Conservation (phyloP, 2,888 invertebrate genomes). For the Nemoura dubitans region DNA sequence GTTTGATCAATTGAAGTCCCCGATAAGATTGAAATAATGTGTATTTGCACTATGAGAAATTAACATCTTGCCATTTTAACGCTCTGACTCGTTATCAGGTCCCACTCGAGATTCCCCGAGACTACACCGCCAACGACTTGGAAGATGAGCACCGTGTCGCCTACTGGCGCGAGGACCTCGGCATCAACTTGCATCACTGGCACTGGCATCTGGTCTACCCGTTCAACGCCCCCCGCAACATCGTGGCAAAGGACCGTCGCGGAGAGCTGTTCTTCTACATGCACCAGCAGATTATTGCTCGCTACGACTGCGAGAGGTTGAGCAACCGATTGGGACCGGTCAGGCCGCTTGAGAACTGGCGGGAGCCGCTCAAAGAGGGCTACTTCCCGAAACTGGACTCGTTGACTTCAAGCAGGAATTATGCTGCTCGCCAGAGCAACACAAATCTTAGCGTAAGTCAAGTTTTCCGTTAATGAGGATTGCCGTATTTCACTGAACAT, state of each 20-base stretch:
- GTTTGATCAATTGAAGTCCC: too few relatives aligned
- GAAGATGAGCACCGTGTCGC: slow-evolving; percentile 83
- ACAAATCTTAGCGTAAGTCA: slow-evolving; percentile 49
- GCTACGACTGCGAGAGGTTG: slow-evolving; percentile 61
- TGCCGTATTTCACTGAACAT: not conserved
- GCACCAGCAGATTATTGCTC: slow-evolving; percentile 76
- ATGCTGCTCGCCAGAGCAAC: slow-evolving; percentile 53
- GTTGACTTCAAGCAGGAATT: slow-evolving; percentile 58
- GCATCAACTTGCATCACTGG: slow-evolving; percentile 89
- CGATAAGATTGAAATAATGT: too few relatives aligned
- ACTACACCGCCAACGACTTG: slow-evolving; percentile 77
- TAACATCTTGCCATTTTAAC: not conserved
- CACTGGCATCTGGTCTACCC: slow-evolving; percentile 90
- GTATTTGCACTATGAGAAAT: too few relatives aligned
- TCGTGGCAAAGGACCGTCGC: slow-evolving; percentile 78
- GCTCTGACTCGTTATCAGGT: slow-evolving; percentile 60
- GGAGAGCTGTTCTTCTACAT: slow-evolving; percentile 84
- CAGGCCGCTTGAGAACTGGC: slow-evolving; percentile 53
- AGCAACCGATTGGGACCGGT: slow-evolving; percentile 55
- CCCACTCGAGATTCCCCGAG: slow-evolving; percentile 74
- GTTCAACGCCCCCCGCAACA: slow-evolving; percentile 69
- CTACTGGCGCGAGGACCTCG: slow-evolving; percentile 87
- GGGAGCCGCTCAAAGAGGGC: slow-evolving; percentile 55
- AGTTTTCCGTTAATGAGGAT: not conserved
- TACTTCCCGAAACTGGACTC: slow-evolving; percentile 57